Evolutionary conservation across 2,113 vertebrate species (phyloP).

Genomic region (Alligator mississippiensis): DNA sequence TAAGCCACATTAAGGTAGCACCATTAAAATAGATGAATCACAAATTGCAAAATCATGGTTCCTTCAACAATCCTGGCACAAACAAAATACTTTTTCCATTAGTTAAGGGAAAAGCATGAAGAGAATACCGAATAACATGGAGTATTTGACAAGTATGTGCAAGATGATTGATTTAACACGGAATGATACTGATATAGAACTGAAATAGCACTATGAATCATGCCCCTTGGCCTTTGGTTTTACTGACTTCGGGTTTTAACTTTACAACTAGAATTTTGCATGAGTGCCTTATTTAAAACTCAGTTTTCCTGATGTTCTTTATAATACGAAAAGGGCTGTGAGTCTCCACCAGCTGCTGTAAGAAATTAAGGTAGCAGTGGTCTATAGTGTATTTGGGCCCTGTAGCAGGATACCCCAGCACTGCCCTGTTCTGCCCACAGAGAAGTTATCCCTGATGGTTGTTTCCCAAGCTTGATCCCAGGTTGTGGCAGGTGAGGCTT

Average conservation of each 20-base stretch:
- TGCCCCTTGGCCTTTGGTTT: constrained; percentile 1
- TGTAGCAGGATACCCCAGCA: too few relatives aligned
- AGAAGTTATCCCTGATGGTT: too few relatives aligned
- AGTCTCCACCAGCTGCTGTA: not conserved
- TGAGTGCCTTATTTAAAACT: not conserved
- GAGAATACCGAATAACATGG: not conserved
- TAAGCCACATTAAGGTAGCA: not conserved
- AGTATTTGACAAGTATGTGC: not conserved
- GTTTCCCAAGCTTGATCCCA: too few relatives aligned
- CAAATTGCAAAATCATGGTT: not conserved
- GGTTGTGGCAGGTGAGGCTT: too few relatives aligned
- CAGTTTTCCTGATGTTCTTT: not conserved
- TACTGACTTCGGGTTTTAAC: not conserved
- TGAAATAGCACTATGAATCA: not conserved
- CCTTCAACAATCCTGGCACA: not conserved
- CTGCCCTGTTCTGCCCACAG: too few relatives aligned
- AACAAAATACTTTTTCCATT: not conserved
- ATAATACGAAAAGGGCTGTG: not conserved
- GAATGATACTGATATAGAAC: not conserved
- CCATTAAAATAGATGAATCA: not conserved
- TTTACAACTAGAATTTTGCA: not conserved
- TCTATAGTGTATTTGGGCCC: not conserved
- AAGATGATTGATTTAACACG: not conserved
- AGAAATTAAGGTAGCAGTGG: not conserved
- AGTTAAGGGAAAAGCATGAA: not conserved